Evolutionary conservation across 1,140 invertebrate genomes (phyloP).

Genomic region (Ericerus pela): DNA sequence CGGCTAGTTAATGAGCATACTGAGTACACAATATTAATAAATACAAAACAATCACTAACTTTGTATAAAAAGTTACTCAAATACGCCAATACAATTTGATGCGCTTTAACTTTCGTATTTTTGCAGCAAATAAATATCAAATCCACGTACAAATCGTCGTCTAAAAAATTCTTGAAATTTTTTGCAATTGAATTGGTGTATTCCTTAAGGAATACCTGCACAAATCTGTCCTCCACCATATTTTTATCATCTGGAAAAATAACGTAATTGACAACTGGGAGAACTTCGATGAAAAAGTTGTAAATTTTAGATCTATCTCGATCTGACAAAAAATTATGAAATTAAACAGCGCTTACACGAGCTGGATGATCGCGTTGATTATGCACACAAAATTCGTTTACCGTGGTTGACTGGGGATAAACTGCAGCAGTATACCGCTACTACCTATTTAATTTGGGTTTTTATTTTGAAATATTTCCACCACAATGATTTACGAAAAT

Average conservation of each 20-base stretch:
- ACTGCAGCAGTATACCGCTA: too few relatives aligned
- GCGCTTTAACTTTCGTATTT: not conserved
- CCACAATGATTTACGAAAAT: too few relatives aligned
- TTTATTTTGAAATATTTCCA: too few relatives aligned
- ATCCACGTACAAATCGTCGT: not conserved
- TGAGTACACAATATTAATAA: not conserved
- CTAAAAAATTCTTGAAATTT: not conserved
- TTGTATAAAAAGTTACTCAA: not conserved
- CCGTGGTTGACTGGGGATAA: too few relatives aligned
- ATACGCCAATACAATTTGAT: not conserved
- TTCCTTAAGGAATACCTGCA: not conserved
- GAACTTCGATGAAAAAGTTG: not conserved
- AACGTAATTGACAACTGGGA: not conserved
- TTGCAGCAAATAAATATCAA: not conserved
- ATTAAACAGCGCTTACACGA: too few relatives aligned
- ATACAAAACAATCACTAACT: not conserved
- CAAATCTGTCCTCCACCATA: not conserved
- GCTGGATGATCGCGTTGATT: not conserved
- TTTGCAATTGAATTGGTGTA: not conserved
- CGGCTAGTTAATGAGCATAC: too few relatives aligned
- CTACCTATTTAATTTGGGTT: too few relatives aligned
- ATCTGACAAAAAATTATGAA: not conserved
- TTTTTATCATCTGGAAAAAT: too few relatives aligned
- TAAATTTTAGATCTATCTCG: not conserved
- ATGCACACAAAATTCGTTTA: not conserved